phyloP scores from a whole-genome alignment of 2,113 vertebrate species.

The Taurulus bubalis region DNA sequence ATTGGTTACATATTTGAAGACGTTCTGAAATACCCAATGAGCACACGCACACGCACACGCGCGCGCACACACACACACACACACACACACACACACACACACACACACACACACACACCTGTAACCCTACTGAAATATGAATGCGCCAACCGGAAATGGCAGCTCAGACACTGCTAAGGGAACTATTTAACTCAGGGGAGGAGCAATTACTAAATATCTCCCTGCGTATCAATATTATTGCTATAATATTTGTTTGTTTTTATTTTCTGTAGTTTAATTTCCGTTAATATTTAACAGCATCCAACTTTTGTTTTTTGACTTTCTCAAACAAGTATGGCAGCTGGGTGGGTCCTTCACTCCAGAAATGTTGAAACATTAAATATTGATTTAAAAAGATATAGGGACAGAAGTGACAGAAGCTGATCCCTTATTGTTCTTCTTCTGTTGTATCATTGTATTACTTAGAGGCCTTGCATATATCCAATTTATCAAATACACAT shows the following conservation, averaged over 20 bases:
- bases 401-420: neutral
- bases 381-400: neutral
- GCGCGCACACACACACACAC: neutral
- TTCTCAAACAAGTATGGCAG: neutral
- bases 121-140: slow-evolving; percentile 24
- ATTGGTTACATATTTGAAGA: slow-evolving; percentile 53
- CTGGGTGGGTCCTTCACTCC: too few relatives aligned
- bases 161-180: neutral
- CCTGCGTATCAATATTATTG: too few relatives aligned
- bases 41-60: neutral
- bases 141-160: slow-evolving; percentile 42
- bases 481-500: neutral
- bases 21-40: slow-evolving; percentile 36
- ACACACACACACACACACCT: slow-evolving; percentile 25
- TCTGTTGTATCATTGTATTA: neutral
- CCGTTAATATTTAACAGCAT: neutral
- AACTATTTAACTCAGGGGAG: slow-evolving; percentile 40
- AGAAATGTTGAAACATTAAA: neutral
- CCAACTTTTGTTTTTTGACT: neutral
- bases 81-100: neutral
- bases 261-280: neutral
- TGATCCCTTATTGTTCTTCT: neutral
- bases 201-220: neutral
- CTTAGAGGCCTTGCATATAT: neutral
- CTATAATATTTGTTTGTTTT: neutral